A percentile compares a stretch with the other conserved stretches of the same genome.
phyloP scores from a whole-genome alignment of 2,888 invertebrate genomes.

The Diloba caeruleocephala region DNA sequence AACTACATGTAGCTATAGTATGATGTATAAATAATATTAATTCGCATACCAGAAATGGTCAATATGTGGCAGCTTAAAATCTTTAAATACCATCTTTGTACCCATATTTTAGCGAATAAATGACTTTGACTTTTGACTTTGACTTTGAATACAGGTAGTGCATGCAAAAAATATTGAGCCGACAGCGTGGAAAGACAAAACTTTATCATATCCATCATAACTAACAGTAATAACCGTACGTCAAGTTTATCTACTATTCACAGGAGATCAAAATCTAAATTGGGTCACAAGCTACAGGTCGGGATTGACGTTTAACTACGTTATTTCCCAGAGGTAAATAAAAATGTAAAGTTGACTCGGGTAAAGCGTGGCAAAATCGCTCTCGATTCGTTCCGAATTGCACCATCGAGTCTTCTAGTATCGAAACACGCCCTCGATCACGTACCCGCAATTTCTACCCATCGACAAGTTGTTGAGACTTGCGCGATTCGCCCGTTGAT shows the following conservation, averaged over 20 bases:
- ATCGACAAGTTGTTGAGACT: constrained; percentile 57
- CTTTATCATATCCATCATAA: constrained; percentile 5
- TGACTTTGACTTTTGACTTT: too few relatives aligned
- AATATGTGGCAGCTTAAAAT: too few relatives aligned
- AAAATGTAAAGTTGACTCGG: constrained; percentile 60
- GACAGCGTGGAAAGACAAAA: neutral
- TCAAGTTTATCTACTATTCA: constrained; percentile 23
- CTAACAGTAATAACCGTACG: constrained; percentile 6
- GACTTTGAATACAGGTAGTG: neutral
- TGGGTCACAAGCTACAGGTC: constrained; percentile 28
- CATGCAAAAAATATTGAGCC: neutral
- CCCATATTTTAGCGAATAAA: too few relatives aligned
- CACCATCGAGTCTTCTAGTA: constrained; percentile 62
- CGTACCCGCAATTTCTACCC: constrained; percentile 66
- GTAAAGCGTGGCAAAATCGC: constrained; percentile 56
- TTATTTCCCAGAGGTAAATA: constrained; percentile 54
- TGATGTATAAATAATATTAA: too few relatives aligned
- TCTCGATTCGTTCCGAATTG: constrained; percentile 68
- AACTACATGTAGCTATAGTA: too few relatives aligned
- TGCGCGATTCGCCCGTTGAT: constrained; percentile 52
- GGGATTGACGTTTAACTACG: constrained; percentile 41
- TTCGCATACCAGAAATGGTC: too few relatives aligned
- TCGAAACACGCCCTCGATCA: constrained; percentile 66
- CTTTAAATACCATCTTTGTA: too few relatives aligned
- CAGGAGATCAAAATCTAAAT: constrained; percentile 47